Evolutionary conservation across 2,888 invertebrate genomes (phyloP).

Genomic region (Hedya salicella): DNA sequence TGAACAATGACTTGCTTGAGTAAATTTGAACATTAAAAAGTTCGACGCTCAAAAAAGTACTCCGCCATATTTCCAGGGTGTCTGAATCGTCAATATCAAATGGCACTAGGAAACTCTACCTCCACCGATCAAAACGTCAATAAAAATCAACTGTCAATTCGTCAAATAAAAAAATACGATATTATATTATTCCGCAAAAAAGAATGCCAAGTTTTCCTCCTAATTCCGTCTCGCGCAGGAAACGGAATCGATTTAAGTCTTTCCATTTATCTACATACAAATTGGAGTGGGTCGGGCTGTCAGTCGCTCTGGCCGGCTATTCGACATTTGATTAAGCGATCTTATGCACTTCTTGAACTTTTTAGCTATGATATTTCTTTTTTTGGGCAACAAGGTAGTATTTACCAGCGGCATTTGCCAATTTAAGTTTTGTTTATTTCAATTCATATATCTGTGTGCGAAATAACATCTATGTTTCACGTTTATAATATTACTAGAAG

Average conservation of each 20-base stretch:
- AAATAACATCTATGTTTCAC: too few relatives aligned
- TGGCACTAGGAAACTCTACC: constrained; percentile 24
- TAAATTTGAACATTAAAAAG: too few relatives aligned
- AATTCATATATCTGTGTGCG: too few relatives aligned
- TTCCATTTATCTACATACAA: constrained; percentile 68
- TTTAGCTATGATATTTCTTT: too few relatives aligned
- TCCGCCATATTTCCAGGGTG: constrained; percentile 12
- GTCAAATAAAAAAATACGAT: constrained; percentile 43
- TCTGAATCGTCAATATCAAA: constrained; percentile 22
- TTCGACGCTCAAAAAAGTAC: constrained; percentile 7
- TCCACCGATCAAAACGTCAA: constrained; percentile 41
- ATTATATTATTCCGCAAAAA: constrained; percentile 46
- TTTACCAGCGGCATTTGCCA: too few relatives aligned
- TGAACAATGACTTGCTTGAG: too few relatives aligned
- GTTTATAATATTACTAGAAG: too few relatives aligned
- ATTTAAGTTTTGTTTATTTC: too few relatives aligned
- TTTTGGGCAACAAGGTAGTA: too few relatives aligned
- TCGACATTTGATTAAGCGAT: neutral
- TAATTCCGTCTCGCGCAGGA: constrained; percentile 48
- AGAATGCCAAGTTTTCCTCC: constrained; percentile 51
- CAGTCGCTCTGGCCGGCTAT: constrained; percentile 48
- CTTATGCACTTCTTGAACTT: neutral
- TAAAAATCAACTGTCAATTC: constrained; percentile 41
- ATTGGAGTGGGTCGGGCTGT: constrained; percentile 59
- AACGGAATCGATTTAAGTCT: constrained; percentile 58